Percentiles rank a stretch among this genome's conserved stretches.
Conservation (phyloP, 2,888 invertebrate species). For the Bembecia ichneumoniformis region DNA sequence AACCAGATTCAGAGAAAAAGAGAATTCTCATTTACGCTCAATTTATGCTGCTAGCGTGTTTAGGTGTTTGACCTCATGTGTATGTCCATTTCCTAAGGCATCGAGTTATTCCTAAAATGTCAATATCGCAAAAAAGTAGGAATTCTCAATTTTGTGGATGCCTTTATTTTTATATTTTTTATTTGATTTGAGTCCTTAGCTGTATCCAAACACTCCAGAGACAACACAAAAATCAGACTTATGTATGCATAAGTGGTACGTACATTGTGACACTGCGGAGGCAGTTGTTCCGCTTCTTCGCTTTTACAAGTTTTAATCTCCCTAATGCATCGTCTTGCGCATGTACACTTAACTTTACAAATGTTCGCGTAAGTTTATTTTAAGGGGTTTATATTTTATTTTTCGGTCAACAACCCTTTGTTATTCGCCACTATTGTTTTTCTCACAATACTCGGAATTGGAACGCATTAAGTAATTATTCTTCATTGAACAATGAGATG, state of each 20-base stretch:
- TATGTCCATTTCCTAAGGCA: too few species aligned
- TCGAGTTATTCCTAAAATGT: too few species aligned
- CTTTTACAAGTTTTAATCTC: constrained; percentile 66
- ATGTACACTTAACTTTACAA: constrained; percentile 44
- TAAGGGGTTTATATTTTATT: constrained; percentile 32
- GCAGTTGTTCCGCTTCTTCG: constrained; percentile 38
- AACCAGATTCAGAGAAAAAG: too few species aligned
- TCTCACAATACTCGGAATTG: background rate
- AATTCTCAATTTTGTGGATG: background rate
- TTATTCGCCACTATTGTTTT: background rate
- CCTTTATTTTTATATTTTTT: background rate
- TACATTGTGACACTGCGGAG: constrained; percentile 15
- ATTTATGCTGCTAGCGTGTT: too few species aligned
- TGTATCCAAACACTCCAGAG: background rate
- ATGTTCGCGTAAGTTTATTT: constrained; percentile 35
- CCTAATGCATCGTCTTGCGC: constrained; percentile 59
- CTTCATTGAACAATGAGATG: background rate
- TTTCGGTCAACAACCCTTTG: constrained; percentile 16
- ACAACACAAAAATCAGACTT: background rate
- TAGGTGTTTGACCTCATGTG: too few species aligned
- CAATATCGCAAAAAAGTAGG: background rate
- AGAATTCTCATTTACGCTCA: too few species aligned
- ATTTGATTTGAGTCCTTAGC: background rate
- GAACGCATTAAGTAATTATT: background rate
- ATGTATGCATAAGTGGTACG: constrained; percentile 4